Conservation (phyloP, 2,113 vertebrate genomes). For the human region DNA sequence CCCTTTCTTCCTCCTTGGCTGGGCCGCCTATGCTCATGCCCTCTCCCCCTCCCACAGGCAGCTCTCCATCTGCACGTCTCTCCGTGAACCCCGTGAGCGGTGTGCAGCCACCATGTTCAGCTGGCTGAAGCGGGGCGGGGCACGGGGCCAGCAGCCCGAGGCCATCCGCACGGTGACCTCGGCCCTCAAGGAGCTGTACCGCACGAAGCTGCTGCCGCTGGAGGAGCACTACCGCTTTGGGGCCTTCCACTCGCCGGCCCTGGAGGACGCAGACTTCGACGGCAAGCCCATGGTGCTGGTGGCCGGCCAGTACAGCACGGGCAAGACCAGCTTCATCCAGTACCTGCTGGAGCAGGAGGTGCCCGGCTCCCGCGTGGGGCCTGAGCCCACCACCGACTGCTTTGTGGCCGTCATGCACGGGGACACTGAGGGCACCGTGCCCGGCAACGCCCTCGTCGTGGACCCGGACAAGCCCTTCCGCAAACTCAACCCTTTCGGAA, state of each 20-base stretch:
- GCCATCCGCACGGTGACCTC: slow-evolving; percentile 93
- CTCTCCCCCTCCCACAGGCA: neutral
- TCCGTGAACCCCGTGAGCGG: neutral
- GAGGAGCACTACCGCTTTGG: slow-evolving; percentile 93
- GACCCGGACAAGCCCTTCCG: slow-evolving; percentile 96
- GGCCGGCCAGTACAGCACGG: slow-evolving; percentile 95
- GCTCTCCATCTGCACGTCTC: neutral
- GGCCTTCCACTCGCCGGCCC: slow-evolving; percentile 91
- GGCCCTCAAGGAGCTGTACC: slow-evolving; percentile 91
- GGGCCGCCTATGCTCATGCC: neutral
- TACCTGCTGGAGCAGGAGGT: slow-evolving; percentile 96
- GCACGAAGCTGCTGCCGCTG: slow-evolving; percentile 90
- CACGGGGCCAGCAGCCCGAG: slow-evolving; percentile 88
- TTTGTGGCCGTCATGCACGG: slow-evolving; percentile 97
- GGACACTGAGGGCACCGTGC: slow-evolving; percentile 88
- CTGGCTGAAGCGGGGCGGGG: slow-evolving; percentile 90
- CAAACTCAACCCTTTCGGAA: slow-evolving; percentile 95
- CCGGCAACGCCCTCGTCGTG: slow-evolving; percentile 94
- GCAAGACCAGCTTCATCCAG: slow-evolving; percentile 96
- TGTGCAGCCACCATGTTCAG: slow-evolving; percentile 87
- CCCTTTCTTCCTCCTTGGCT: neutral
- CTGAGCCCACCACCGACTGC: slow-evolving; percentile 95
- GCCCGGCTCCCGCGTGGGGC: slow-evolving; percentile 93
- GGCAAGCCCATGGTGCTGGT: slow-evolving; percentile 97
- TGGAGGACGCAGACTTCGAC: slow-evolving; percentile 95